Percentiles rank a stretch among this genome's conserved stretches.
phyloP scores from a whole-genome alignment of 2,797 vertebrate genomes.

The Danio jaintianensis region DNA sequence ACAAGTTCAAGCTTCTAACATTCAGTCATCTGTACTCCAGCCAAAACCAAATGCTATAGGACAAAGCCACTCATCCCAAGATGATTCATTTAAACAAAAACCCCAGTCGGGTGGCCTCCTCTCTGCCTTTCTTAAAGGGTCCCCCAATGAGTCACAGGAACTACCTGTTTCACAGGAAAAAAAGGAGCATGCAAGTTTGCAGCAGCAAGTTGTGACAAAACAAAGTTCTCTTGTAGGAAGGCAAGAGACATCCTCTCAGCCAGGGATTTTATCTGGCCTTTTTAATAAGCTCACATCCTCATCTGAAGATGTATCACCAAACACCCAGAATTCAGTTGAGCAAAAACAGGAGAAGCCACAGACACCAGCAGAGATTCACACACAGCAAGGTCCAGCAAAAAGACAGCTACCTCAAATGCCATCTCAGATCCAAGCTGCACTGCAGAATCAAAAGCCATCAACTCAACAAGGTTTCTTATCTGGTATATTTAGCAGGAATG shows the following conservation, averaged over 20 bases:
- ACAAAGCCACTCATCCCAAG: constrained; percentile 56
- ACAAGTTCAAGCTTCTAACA: constrained; percentile 57
- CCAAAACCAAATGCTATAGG: constrained; percentile 36
- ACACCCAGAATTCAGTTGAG: constrained; percentile 54
- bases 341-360: constrained; percentile 59
- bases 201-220: constrained; percentile 34
- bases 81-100: constrained; percentile 60
- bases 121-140: constrained; percentile 77
- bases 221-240: constrained; percentile 50
- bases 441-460: constrained; percentile 68
- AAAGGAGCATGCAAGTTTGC: constrained; percentile 50
- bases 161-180: constrained; percentile 55
- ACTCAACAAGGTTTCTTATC: constrained; percentile 79
- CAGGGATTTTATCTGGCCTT: constrained; percentile 73
- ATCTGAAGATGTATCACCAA: constrained; percentile 65
- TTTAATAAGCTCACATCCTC: constrained; percentile 75
- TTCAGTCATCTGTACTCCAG: constrained; percentile 64
- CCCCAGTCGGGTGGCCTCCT: constrained; percentile 71
- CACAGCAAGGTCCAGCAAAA: constrained; percentile 50
- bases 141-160: constrained; percentile 64
- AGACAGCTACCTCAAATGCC: constrained; percentile 53
- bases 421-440: constrained; percentile 63
- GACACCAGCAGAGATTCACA: constrained; percentile 43
- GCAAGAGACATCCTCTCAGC: constrained; percentile 59
- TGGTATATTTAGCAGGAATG: constrained; percentile 79